Conservation (phyloP, 2,113 vertebrate species). For the Hippopotamus amphibius region DNA sequence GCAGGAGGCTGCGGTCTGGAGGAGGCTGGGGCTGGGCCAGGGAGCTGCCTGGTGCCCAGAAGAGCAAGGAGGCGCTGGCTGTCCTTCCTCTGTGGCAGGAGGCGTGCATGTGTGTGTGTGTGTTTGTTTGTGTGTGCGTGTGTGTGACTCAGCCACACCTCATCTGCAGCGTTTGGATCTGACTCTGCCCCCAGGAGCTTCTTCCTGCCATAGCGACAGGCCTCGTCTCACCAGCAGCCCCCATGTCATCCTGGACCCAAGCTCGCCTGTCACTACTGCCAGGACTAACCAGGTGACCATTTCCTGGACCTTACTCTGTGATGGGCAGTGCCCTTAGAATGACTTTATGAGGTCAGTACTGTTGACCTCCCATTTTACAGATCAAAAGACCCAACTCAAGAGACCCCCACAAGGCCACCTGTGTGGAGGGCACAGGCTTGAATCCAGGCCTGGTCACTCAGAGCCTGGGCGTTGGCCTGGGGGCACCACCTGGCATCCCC, state of each 20-base stretch:
- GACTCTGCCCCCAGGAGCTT: too few relatives aligned
- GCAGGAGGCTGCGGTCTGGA: not conserved
- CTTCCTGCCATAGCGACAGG: rapidly evolving
- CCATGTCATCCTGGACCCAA: rapidly evolving
- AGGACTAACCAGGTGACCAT: rapidly evolving
- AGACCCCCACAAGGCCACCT: rapidly evolving
- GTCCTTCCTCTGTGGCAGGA: rapidly evolving
- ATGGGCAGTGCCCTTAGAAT: not conserved
- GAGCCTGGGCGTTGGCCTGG: not conserved
- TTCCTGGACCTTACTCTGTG: not conserved
- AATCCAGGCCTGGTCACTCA: not conserved
- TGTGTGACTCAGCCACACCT: not conserved
- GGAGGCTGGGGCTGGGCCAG: too few relatives aligned
- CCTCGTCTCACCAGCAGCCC: not conserved
- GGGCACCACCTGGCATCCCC: rapidly evolving
- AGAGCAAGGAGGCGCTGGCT: rapidly evolving
- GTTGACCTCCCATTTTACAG: not conserved
- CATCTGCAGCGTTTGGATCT: rapidly evolving
- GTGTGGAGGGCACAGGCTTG: not conserved
- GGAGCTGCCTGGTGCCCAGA: too few relatives aligned
- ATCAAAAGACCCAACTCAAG: not conserved
- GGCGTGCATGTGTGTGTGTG: not conserved
- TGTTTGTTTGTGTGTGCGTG: too few relatives aligned
- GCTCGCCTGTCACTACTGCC: not conserved
- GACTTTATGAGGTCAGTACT: too few relatives aligned